Evolutionary conservation across 2,797 vertebrate genomes (phyloP).

Genomic region (Galagoides demidoff): DNA sequence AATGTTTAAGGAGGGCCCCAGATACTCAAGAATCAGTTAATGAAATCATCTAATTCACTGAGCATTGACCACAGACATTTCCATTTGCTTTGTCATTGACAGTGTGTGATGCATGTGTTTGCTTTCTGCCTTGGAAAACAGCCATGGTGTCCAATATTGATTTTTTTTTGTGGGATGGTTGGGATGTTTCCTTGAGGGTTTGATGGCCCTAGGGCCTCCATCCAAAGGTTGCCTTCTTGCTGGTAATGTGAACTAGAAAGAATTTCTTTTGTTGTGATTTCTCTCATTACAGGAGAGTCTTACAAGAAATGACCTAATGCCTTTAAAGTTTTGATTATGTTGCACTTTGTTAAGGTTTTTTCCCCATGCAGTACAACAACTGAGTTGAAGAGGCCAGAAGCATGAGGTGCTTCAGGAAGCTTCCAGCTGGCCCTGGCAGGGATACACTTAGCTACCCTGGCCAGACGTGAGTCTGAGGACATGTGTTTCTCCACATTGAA

Average conservation of each 20-base stretch:
- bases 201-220: not conserved
- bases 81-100: not conserved
- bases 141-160: not conserved
- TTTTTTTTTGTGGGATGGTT: not conserved
- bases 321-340: not conserved
- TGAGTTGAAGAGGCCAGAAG: not conserved
- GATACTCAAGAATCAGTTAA: not conserved
- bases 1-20: not conserved
- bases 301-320: not conserved
- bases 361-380: not conserved
- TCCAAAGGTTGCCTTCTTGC: not conserved
- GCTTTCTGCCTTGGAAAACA: not conserved
- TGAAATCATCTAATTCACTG: conserved; percentile 6
- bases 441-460: not conserved
- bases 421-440: not conserved
- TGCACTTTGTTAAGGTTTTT: not conserved
- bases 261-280: not conserved
- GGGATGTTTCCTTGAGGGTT: not conserved
- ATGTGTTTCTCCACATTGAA: not conserved
- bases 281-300: not conserved
- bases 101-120: not conserved
- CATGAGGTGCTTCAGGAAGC: not conserved
- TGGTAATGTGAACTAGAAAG: not conserved
- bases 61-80: not conserved
- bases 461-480: not conserved